Evolutionary conservation across 2,113 vertebrate species (phyloP), one percentile per base, ranked within the genome.

Genomic region (Pedetes capensis): DNA sequence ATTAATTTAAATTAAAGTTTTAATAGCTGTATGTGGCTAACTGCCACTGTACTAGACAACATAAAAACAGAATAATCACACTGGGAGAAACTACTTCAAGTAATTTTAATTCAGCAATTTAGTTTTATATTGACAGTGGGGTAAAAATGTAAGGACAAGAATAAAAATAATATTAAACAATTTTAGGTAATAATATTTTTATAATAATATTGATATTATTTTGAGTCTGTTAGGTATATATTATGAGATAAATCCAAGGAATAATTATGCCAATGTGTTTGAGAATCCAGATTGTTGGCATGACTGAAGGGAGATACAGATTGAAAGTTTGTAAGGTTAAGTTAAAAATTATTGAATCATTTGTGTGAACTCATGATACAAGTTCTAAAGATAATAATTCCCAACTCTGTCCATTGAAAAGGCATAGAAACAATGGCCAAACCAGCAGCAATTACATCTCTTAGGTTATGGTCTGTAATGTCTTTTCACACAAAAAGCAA

Each of bases 1-100:
- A 57, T 86, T 88, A 76, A n/a, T 37, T 91, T 64, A 83, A 93
- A 89, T 80, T 80, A 59, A 84, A 71, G 5, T 37, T 76, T 83
- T 66, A 84, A 75, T 89, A 89, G 75, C 29, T 47, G 85, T 29
- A 55, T 63, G 1, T 90, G 37, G 13, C 37, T 92, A 69, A 29
- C 81, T 53, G 12, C 39, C 83, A n/a, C 42, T 10, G 27, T 87
- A 64, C 27, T 64, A 53, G 27, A 80, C 4, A 76, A 6, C 47
- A 85, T 29, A 93, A 47, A 89, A 92, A 83, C 8, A 76, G 25
- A 94, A 61, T 81, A 76, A 64, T 93, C 61, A 72, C 8, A 61
- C 3, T 61, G 8, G 63, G 6, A 55, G 16, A 11, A 68, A 82
- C 4, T 37, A 69, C 1, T 66, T 37, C 29, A 78, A 71, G 4